Evolutionary conservation across 2,797 vertebrate species (phyloP).

Genomic region (Agapornis canus): DNA sequence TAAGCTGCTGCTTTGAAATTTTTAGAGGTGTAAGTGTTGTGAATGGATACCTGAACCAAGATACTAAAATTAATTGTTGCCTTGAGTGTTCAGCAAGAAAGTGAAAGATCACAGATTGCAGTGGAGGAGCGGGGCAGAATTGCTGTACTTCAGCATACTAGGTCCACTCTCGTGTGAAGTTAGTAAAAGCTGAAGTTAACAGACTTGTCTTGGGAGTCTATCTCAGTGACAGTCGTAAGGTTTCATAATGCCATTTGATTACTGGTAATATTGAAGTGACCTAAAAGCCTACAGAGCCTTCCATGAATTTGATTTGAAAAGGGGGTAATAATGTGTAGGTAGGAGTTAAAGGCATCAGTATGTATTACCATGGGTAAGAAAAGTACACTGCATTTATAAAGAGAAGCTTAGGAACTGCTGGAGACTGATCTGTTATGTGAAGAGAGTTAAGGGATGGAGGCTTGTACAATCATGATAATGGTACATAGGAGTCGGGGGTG

Average conservation of each 20-base stretch:
- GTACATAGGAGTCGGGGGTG: neutral
- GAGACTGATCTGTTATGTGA: neutral
- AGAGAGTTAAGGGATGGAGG: neutral
- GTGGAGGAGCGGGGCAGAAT: neutral
- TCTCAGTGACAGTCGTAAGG: rapidly evolving
- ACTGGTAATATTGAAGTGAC: neutral
- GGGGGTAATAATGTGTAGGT: neutral
- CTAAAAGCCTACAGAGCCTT: neutral
- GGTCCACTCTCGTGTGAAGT: neutral
- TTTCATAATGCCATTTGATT: neutral
- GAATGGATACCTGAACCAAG: neutral
- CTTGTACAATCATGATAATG: neutral
- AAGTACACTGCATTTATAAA: neutral
- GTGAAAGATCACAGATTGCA: neutral
- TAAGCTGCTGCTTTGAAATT: neutral
- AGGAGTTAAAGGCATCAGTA: neutral
- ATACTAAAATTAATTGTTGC: neutral
- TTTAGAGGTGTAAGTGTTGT: neutral
- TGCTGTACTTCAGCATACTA: neutral
- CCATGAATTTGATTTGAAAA: neutral
- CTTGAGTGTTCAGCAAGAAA: neutral
- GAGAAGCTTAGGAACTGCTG: neutral
- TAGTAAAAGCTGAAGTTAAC: neutral
- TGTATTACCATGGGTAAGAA: neutral
- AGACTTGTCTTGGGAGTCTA: neutral